Evolutionary conservation across 2,113 vertebrate species (phyloP), one percentile per base, ranked within the genome.

Genomic region (Pogona vitticeps): DNA sequence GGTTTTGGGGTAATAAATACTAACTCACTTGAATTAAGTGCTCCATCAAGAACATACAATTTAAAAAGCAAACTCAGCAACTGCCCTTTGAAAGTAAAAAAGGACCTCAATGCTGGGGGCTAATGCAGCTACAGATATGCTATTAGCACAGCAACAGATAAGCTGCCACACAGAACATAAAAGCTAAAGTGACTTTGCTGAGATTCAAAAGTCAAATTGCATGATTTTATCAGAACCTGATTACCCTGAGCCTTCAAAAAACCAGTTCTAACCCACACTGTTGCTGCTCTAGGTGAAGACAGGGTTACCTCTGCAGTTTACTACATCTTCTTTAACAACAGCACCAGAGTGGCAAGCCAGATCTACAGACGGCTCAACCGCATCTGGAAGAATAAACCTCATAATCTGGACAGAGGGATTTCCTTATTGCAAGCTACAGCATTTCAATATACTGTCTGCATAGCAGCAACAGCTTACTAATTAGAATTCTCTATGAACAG

Each of bases 1-100:
- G 56, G 86, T 83, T 89, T 92, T 87, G 86, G 21, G 0, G 0
- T 68, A 91, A 90, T 91, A 89, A 75, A 1, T 36, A 92, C 83
- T 13, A 77, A 89, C 82, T 86, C 36, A 84, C 88, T 92, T 33
- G 65, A 82, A 93, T 91, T 87, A 94, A 93, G 78, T 86, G 82
- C 88, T 87, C 92, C 86, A 79, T 72, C 61, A 59, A 59, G 87
- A 92, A 81, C 1, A 81, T 0, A 1, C 42, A 58, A 68, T 80
- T 88, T 68, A 81, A 80, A 89, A 94, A 94, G 92, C 91, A 94
- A 93, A 89, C 82, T 52, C 89, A 42, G 59, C 76, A 88, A 28
- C 80, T 83, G 33, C 67, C 59, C 59, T 80, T 80, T 82, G 33
- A 36, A 76, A 56, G 23, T 7, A 17, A 77, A 71, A 80, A 59